phyloP scores from a whole-genome alignment of 2,113 vertebrate species.

The Megaceryle torquata region DNA sequence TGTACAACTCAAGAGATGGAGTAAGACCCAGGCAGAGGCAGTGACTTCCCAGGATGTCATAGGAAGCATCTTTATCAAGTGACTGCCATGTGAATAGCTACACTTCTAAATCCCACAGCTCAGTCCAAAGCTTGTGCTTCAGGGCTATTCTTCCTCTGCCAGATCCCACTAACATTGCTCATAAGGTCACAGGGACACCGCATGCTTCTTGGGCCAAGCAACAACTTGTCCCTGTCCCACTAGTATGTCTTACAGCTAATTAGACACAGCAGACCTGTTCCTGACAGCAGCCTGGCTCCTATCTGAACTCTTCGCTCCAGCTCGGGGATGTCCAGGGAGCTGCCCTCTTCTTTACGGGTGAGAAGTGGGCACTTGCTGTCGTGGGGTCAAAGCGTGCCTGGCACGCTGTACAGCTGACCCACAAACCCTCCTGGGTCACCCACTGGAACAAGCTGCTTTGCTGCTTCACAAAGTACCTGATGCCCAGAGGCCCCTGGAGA shows the following conservation, averaged over 20 bases:
- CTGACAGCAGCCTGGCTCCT: neutral
- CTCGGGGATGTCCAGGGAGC: neutral
- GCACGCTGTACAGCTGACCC: neutral
- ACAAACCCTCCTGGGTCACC: neutral
- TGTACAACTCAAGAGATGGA: neutral
- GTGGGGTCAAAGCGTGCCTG: neutral
- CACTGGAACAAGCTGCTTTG: neutral
- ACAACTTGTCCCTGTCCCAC: neutral
- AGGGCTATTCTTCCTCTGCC: neutral
- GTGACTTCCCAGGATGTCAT: neutral
- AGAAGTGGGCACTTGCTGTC: neutral
- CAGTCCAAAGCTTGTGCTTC: neutral
- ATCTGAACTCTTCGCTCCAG: neutral
- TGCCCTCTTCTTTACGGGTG: neutral
- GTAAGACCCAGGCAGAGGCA: neutral
- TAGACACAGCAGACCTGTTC: neutral
- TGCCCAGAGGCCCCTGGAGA: neutral
- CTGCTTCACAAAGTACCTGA: neutral
- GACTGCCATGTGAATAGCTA: neutral
- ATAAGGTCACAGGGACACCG: neutral
- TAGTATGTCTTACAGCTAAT: neutral
- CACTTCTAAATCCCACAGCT: neutral
- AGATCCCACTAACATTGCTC: neutral
- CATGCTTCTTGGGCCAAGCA: neutral
- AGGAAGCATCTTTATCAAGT: neutral